Evolutionary conservation across 2,113 vertebrate species (phyloP).

Genomic region (Paralichthys olivaceus): DNA sequence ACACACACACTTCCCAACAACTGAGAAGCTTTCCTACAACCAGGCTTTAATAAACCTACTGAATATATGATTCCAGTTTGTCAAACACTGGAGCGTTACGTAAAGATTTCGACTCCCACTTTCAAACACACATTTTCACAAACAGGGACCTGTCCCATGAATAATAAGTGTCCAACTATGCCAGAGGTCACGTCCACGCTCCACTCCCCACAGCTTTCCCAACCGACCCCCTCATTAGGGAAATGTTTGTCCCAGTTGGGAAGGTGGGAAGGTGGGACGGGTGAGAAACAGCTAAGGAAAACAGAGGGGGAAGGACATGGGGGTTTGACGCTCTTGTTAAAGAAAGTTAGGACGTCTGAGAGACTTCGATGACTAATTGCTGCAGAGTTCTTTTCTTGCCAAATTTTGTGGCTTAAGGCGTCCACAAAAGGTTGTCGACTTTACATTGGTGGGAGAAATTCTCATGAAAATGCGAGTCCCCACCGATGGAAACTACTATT

Average conservation of each 20-base stretch:
- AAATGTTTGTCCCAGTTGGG: slow-evolving; percentile 90
- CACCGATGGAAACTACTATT: slow-evolving; percentile 16
- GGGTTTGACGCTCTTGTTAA: not conserved
- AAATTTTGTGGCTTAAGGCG: slow-evolving; percentile 37
- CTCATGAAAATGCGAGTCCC: slow-evolving; percentile 32
- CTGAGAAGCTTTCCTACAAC: slow-evolving; percentile 26
- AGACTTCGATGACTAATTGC: slow-evolving; percentile 53
- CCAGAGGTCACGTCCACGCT: slow-evolving; percentile 91
- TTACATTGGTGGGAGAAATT: slow-evolving; percentile 21
- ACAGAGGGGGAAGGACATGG: slow-evolving; percentile 24
- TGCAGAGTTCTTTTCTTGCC: slow-evolving; percentile 37
- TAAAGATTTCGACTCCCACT: not conserved
- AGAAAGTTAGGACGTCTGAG: slow-evolving; percentile 38
- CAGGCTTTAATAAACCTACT: slow-evolving; percentile 26
- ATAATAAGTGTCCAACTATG: slow-evolving; percentile 91
- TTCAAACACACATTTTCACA: slow-evolving; percentile 78
- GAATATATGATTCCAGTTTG: slow-evolving; percentile 2
- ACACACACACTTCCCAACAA: slow-evolving; percentile 30
- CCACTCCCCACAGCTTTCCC: slow-evolving; percentile 91
- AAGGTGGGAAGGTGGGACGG: slow-evolving; percentile 65
- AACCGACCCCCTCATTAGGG: slow-evolving; percentile 90
- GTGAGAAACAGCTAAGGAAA: slow-evolving; percentile 58
- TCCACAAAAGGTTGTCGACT: slow-evolving; percentile 42
- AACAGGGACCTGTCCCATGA: slow-evolving; percentile 84
- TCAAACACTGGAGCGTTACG: slow-evolving; percentile 4